Evolutionary conservation across 2,888 invertebrate species (phyloP).

Genomic region (Galeopsomyia nigrocyanea): DNA sequence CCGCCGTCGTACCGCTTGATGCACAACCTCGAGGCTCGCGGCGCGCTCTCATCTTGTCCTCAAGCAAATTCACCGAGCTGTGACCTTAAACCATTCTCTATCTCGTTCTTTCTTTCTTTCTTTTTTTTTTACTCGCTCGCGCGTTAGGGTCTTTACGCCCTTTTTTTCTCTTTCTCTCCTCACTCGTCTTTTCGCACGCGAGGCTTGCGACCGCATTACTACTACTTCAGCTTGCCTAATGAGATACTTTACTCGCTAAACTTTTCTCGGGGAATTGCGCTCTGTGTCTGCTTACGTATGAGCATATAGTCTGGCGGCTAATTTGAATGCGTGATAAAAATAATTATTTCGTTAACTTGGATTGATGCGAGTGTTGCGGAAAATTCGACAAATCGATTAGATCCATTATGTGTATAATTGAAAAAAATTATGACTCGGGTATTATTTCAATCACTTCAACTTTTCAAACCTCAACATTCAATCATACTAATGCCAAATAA

Average conservation of each 20-base stretch:
- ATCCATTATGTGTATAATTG: too few species aligned
- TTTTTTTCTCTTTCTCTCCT: conserved; percentile 10
- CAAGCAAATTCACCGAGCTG: conserved; percentile 60
- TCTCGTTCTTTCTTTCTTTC: not conserved
- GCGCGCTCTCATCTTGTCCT: conserved; percentile 62
- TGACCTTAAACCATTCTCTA: conserved; percentile 50
- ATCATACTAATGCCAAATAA: too few species aligned
- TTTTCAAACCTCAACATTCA: too few species aligned
- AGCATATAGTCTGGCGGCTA: too few species aligned
- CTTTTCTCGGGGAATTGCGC: conserved; percentile 4
- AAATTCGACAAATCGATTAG: too few species aligned
- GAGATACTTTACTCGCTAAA: conserved; percentile 47
- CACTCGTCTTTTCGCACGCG: not conserved
- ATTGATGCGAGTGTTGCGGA: too few species aligned
- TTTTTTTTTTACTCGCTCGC: conserved; percentile 3
- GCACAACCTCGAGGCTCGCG: conserved; percentile 65
- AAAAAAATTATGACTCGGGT: too few species aligned
- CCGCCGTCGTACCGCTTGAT: conserved; percentile 61
- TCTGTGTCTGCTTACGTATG: too few species aligned
- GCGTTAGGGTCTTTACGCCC: not conserved
- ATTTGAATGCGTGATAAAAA: too few species aligned
- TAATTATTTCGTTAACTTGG: too few species aligned
- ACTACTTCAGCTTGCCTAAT: conserved; percentile 50
- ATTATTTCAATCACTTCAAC: too few species aligned
- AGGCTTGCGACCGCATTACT: not conserved